Conservation (phyloP, 2,888 invertebrate species). For the Odiellus spinosus region DNA sequence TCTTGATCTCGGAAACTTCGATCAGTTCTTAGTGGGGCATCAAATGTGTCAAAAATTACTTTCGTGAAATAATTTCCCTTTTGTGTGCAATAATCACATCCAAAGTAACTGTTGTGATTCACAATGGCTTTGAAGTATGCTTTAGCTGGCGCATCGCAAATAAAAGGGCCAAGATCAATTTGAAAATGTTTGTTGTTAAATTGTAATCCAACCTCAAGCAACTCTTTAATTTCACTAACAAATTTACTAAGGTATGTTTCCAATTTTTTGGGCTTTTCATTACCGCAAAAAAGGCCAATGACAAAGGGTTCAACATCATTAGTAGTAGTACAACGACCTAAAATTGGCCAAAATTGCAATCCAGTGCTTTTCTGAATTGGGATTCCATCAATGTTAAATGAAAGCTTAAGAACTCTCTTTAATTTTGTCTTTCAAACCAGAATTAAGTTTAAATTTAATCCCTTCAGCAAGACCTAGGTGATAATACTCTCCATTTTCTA, state of each 20-base stretch:
- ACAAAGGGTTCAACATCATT: too few species aligned
- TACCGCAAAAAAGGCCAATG: conserved; percentile 7
- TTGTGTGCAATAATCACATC: conserved; percentile 7
- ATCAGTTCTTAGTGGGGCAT: conserved; percentile 4
- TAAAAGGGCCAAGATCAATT: conserved; percentile 6
- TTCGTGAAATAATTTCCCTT: conserved; percentile 5
- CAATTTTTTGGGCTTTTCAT: conserved; percentile 3
- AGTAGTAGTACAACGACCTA: too few species aligned
- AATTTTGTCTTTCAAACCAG: too few species aligned
- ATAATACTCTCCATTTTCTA: too few species aligned
- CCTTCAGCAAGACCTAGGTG: too few species aligned
- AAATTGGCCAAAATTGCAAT: too few species aligned
- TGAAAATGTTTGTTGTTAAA: neutral
- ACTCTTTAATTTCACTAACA: conserved; percentile 1
- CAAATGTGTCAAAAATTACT: too few species aligned
- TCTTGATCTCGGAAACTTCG: neutral
- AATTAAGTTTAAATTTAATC: too few species aligned
- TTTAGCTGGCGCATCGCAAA: conserved; percentile 15
- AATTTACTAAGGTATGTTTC: conserved; percentile 4
- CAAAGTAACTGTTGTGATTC: conserved; percentile 2
- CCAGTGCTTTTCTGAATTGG: too few species aligned
- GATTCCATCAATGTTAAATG: too few species aligned
- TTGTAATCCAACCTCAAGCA: neutral
- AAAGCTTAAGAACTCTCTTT: too few species aligned
- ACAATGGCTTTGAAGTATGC: conserved; percentile 6